Evolutionary conservation across 2,113 vertebrate genomes (phyloP).

Genomic region (Verasper variegatus): DNA sequence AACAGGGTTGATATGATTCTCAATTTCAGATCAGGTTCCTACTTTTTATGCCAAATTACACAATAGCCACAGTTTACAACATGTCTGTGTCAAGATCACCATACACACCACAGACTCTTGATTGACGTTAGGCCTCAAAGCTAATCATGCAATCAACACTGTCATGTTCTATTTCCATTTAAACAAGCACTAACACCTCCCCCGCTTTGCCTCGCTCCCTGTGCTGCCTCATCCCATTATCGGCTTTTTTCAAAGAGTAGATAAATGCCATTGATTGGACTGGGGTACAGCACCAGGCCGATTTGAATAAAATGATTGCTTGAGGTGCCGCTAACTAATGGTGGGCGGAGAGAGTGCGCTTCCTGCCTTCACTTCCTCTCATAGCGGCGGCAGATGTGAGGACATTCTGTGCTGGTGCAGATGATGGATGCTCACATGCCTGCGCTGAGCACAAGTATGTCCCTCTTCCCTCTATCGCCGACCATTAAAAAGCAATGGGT

Average conservation of each 20-base stretch:
- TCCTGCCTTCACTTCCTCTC: constrained; percentile 65
- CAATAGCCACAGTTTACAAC: constrained; percentile 10
- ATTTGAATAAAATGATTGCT: constrained; percentile 73
- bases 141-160: constrained; percentile 64
- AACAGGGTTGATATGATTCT: constrained; percentile 4
- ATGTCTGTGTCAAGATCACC: constrained; percentile 14
- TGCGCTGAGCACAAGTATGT: constrained; percentile 15
- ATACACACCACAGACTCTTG: constrained; percentile 7
- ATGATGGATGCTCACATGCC: constrained; percentile 64
- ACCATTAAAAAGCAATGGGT: constrained; percentile 78
- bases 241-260: constrained; percentile 74
- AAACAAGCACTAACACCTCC: constrained; percentile 65
- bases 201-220: constrained; percentile 35
- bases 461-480: constrained; percentile 67
- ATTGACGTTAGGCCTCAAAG: constrained; percentile 45
- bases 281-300: constrained; percentile 56
- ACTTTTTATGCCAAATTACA: constrained; percentile 10
- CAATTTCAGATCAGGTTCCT: constrained; percentile 18
- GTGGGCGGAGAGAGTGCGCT: constrained; percentile 48
- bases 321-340: constrained; percentile 69
- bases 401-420: constrained; percentile 45
- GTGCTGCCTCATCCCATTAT: constrained; percentile 77
- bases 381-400: constrained; percentile 44
- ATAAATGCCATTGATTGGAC: constrained; percentile 82
- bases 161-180: constrained; percentile 70